A percentile compares a stretch with the other conserved stretches of the same genome.
Evolutionary conservation across 2,888 invertebrate genomes (phyloP).

Genomic region (Pristionchus arcanus): DNA sequence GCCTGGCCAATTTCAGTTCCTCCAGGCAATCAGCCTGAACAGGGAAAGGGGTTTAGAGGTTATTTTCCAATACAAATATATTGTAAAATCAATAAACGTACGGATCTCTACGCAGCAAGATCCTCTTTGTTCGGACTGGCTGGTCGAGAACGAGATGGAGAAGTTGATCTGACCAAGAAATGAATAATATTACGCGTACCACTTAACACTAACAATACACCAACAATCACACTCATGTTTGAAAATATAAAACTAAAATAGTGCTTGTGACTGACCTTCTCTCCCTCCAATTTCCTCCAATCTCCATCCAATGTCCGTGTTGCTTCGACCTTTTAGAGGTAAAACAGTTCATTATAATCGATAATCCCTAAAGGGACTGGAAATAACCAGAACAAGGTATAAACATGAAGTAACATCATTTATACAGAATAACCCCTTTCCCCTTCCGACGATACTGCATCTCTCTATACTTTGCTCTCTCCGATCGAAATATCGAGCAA

Average conservation of each 20-base stretch:
- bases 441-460: too few species aligned
- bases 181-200: too few species aligned
- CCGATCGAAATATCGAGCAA: too few species aligned
- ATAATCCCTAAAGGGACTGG: slow-evolving; percentile 58
- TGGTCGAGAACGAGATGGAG: slow-evolving; percentile 40
- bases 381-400: neutral
- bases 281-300: slow-evolving; percentile 83
- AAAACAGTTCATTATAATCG: too few species aligned
- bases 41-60: neutral
- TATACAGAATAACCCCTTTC: too few species aligned
- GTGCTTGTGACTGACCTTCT: slow-evolving; percentile 83
- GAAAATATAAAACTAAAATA: neutral
- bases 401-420: too few species aligned
- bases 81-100: neutral
- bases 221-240: too few species aligned
- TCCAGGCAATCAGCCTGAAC: slow-evolving; percentile 86
- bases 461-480: too few species aligned
- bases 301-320: slow-evolving; percentile 76
- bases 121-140: slow-evolving; percentile 36
- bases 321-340: slow-evolving; percentile 60
- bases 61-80: neutral
- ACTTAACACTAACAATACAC: too few species aligned
- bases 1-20: slow-evolving; percentile 90
- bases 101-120: neutral
- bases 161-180: slow-evolving; percentile 19